Conservation (phyloP, 1,140 invertebrate species). For the Psix sp. region DNA sequence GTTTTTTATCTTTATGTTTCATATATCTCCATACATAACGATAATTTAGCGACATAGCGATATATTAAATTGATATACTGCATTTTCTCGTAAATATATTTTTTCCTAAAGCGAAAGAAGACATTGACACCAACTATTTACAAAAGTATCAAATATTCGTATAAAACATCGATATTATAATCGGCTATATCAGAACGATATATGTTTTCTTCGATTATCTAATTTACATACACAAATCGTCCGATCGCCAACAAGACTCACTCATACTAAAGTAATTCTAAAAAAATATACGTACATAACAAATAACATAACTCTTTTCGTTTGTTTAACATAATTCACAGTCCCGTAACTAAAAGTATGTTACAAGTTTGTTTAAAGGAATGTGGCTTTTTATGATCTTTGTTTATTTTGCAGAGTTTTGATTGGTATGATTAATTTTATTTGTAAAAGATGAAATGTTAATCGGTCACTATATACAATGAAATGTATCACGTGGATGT, state of each 20-base stretch:
- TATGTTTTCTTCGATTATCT: conserved; percentile 13
- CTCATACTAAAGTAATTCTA: conserved; percentile 25
- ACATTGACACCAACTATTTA: conserved; percentile 68
- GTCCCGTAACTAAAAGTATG: conserved; percentile 16
- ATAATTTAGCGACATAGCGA: conserved; percentile 66
- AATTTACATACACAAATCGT: conserved; percentile 31
- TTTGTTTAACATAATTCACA: conserved; percentile 21
- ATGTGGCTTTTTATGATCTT: conserved; percentile 28
- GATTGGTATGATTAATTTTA: no score
- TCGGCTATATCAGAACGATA: conserved; percentile 23
- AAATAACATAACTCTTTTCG: conserved; percentile 26
- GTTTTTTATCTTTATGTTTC: conserved; percentile 54
- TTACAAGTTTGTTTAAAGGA: conserved; percentile 45
- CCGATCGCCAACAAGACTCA: no score
- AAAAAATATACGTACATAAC: conserved; percentile 32
- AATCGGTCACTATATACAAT: conserved; percentile 45
- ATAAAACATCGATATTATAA: conserved; percentile 69
- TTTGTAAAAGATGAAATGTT: no score
- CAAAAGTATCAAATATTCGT: conserved; percentile 76
- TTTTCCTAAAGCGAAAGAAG: conserved; percentile 48
- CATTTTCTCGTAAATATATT: conserved; percentile 61
- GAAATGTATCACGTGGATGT: conserved; percentile 26
- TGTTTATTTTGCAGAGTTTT: conserved; percentile 9
- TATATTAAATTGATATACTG: conserved; percentile 70
- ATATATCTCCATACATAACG: conserved; percentile 69